Percentiles rank a stretch among this genome's conserved stretches.
Evolutionary conservation across 2,113 vertebrate species (phyloP).

Genomic region (Potamarius usumacintae): DNA sequence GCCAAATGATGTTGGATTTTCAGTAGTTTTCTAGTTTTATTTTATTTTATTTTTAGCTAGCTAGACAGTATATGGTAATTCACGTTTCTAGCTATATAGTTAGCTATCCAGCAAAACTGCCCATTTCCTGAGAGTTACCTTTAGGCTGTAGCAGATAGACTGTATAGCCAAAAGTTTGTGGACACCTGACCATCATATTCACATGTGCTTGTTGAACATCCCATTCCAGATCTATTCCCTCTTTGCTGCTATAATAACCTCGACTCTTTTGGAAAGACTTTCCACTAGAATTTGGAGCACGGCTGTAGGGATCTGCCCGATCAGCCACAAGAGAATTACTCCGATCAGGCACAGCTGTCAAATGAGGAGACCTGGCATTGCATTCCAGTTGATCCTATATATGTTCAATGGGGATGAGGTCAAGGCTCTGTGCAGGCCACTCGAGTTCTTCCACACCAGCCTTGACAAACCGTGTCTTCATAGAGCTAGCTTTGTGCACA

Average conservation of each 20-base stretch:
- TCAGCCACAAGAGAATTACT: neutral
- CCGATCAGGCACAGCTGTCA: slow-evolving; percentile 1
- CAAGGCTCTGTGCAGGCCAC: neutral
- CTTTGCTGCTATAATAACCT: neutral
- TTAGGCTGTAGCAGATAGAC: neutral
- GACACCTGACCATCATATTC: neutral
- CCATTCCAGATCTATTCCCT: neutral
- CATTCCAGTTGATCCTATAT: neutral
- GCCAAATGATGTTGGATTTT: neutral
- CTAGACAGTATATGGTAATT: neutral
- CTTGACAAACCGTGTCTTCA: neutral
- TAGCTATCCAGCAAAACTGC: neutral
- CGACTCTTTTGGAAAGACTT: neutral
- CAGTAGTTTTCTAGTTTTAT: neutral
- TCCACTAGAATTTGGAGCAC: neutral
- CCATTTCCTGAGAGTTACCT: neutral
- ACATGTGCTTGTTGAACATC: neutral
- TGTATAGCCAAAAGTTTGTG: neutral
- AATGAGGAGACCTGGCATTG: neutral
- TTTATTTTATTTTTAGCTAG: neutral
- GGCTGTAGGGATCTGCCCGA: neutral
- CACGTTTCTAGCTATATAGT: neutral
- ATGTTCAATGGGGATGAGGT: neutral
- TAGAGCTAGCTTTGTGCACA: too few relatives aligned
- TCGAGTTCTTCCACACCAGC: neutral